Evolutionary conservation across 1,140 invertebrate genomes (phyloP), one percentile per base, ranked within the genome.

Genomic region (Drosophila prosaltans): DNA sequence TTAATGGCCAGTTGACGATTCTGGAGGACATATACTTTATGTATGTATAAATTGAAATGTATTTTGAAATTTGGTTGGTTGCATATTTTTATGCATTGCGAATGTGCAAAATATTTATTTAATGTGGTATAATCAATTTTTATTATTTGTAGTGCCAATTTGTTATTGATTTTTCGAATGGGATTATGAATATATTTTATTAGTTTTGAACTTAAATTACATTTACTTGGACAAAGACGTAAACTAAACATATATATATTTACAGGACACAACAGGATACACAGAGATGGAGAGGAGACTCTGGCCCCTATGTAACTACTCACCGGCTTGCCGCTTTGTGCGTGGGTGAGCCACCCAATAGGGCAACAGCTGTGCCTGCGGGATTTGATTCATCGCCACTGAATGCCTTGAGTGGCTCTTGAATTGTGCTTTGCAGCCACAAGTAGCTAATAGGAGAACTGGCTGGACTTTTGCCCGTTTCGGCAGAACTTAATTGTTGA

Each of bases 351-450:
- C 58, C 73, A 48, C 72, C 70, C 45, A 85, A 32, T 36, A 90
- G 51, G 11, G 69, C 57, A 36, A 81, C 41, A 28, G 73, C 64
- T 43, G 74, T 84, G 9, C 69, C 43, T 11, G 24, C 64, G 30
- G 21, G 48, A 65, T 54, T 66, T 21, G 30, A 55, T 1, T 90
- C 85, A n/a, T 74, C 78, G 2, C 54, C 45, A 11, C 63, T 30
- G 30, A 91, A 71, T 2, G 75, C 69, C 57, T 91, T 91, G 3
- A 72, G 59, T 6, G 92, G 92, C 55, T 92, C 91, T 54, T 92
- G 92, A 28, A 93, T 93, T 28, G 93, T 92, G 58, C 92, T 92
- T 69, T 93, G 93, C 61, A 92, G 92, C 92, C 93, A 93, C 30
- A 93, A 66, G 74, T 93, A 93, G 62, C 92, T 92, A 40, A 93